These are phyloP conservation scores for Anoplophora glabripennis DNA, from an alignment of 1,140 invertebrate genomes.

Conservation along the genomic window DNA sequence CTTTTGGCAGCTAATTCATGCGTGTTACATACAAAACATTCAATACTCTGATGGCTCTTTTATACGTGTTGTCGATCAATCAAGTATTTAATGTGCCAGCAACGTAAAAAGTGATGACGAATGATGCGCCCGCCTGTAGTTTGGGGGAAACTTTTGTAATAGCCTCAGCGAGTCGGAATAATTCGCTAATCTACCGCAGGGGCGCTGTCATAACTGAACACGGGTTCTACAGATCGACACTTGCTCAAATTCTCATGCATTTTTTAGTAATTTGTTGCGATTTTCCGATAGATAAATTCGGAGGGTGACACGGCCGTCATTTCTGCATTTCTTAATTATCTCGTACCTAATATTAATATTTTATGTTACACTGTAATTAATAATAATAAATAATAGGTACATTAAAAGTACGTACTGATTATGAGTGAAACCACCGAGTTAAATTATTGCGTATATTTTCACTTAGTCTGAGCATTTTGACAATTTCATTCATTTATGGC, in stretches of 20 bases:
- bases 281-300: no score
- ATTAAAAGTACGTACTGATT: no score
- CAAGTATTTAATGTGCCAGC: constrained; percentile 11
- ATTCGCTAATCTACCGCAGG: constrained; percentile 42
- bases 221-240: constrained; percentile 27
- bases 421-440: no score
- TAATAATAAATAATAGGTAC: no score
- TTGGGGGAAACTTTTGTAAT: constrained; percentile 32
- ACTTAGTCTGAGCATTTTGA: no score
- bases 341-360: no score
- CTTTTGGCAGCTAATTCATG: constrained; percentile 40
- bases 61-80: constrained; percentile 37
- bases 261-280: constrained; percentile 14
- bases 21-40: constrained; percentile 35
- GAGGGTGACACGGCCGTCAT: no score
- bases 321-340: no score
- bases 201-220: constrained; percentile 33
- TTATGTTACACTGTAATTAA: no score
- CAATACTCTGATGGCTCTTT: constrained; percentile 41
- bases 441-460: no score
- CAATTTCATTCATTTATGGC: no score
- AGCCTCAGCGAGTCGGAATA: constrained; percentile 42
- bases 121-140: constrained; percentile 24
- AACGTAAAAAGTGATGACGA: constrained; percentile 21
- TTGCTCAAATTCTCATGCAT: constrained; percentile 36